These are phyloP conservation scores for Orchestes rusci DNA, from an alignment of 2,888 invertebrate genomes.

Conservation along the genomic window DNA sequence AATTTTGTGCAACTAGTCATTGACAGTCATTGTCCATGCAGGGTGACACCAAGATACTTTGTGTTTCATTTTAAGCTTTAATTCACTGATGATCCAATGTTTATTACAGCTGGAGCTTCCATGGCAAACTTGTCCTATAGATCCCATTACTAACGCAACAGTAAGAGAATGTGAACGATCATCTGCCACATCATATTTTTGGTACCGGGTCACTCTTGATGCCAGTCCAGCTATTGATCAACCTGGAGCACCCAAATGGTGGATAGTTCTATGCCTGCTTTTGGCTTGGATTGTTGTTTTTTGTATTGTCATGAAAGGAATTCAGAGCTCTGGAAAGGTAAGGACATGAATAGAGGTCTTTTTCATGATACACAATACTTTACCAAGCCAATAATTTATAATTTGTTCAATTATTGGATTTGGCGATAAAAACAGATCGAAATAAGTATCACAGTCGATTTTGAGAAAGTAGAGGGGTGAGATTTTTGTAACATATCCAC, in stretches of 20 bases:
- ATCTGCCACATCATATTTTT: constrained; percentile 86
- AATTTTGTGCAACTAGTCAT: too few relatives aligned
- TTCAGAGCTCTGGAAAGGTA: constrained; percentile 93
- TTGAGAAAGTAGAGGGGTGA: too few relatives aligned
- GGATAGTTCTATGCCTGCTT: constrained; percentile 82
- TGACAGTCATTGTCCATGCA: too few relatives aligned
- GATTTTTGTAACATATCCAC: too few relatives aligned
- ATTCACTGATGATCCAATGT: background rate
- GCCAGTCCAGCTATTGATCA: constrained; percentile 80
- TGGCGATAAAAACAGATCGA: too few relatives aligned
- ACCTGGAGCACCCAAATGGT: constrained; percentile 82
- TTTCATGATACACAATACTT: too few relatives aligned
- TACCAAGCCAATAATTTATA: too few relatives aligned
- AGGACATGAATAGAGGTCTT: too few relatives aligned
- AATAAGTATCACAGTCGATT: too few relatives aligned
- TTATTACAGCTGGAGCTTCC: constrained; percentile 52
- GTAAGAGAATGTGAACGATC: constrained; percentile 73
- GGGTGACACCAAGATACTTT: too few relatives aligned
- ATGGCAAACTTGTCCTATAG: constrained; percentile 72
- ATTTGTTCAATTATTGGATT: too few relatives aligned
- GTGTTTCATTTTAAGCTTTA: too few relatives aligned
- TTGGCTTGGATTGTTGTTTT: constrained; percentile 88
- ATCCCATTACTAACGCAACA: constrained; percentile 62
- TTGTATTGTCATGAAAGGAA: constrained; percentile 94
- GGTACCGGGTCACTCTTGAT: constrained; percentile 86